Percentiles rank a stretch among this genome's conserved stretches.
Evolutionary conservation across 2,888 invertebrate species (phyloP).

Genomic region (Drosophila maculinotata): DNA sequence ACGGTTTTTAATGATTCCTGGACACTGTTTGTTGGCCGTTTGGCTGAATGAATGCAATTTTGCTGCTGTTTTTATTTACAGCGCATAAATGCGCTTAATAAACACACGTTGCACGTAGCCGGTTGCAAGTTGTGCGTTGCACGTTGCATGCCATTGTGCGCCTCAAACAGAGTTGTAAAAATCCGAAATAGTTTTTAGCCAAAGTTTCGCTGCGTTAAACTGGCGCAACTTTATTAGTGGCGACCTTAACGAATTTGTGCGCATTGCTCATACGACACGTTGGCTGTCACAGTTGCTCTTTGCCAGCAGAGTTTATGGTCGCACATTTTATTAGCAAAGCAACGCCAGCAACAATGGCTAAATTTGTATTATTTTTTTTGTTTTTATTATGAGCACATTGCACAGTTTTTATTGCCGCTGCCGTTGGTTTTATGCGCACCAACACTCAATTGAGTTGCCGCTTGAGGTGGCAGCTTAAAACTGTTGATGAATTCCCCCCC

Average conservation of each 20-base stretch:
- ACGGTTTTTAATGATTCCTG: constrained; percentile 12
- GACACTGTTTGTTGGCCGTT: constrained; percentile 28
- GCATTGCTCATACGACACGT: constrained; percentile 69
- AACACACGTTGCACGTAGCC: constrained; percentile 62
- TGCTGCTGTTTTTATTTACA: constrained; percentile 63
- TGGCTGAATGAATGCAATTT: constrained; percentile 41
- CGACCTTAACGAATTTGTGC: constrained; percentile 53
- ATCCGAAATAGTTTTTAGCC: constrained; percentile 49
- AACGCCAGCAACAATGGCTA: constrained; percentile 58
- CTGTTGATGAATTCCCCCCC: constrained; percentile 14
- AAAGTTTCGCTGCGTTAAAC: constrained; percentile 72
- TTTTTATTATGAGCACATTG: constrained; percentile 55
- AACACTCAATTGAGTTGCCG: constrained; percentile 52
- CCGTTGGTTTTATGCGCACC: constrained; percentile 43
- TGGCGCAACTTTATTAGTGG: constrained; percentile 66
- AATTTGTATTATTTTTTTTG: constrained; percentile 61
- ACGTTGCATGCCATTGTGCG: constrained; percentile 14
- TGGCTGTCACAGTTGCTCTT: constrained; percentile 33
- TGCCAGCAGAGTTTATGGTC: constrained; percentile 49
- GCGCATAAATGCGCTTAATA: constrained; percentile 76
- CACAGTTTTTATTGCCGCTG: constrained; percentile 63
- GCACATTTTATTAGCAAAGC: constrained; percentile 67
- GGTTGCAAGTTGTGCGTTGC: constrained; percentile 50
- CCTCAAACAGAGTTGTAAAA: constrained; percentile 54
- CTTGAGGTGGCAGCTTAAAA: constrained; percentile 56